phyloP scores from a whole-genome alignment of 2,888 invertebrate species.

The Chrysina gloriosa region DNA sequence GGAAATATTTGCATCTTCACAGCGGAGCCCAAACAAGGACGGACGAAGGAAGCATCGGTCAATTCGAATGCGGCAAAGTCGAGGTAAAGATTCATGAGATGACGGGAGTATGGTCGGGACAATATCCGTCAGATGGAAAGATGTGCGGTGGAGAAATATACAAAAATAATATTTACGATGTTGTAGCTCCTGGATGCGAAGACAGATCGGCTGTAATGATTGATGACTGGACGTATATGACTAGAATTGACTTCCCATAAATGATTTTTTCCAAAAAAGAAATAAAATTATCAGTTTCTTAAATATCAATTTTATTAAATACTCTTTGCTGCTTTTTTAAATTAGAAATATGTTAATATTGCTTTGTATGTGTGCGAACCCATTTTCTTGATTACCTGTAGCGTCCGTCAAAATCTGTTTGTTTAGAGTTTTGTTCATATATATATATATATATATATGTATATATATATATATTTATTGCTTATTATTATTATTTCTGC shows the following conservation, averaged over 20 bases:
- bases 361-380: too few species aligned
- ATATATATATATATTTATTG: too few species aligned
- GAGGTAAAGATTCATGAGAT: slow-evolving; percentile 37
- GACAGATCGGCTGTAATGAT: slow-evolving; percentile 47
- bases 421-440: too few species aligned
- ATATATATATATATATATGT: too few species aligned
- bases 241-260: slow-evolving; percentile 44
- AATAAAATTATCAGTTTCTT: slow-evolving; percentile 1
- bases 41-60: slow-evolving; percentile 33
- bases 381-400: too few species aligned
- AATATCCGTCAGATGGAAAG: slow-evolving; percentile 36
- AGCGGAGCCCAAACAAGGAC: slow-evolving; percentile 24
- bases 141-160: slow-evolving; percentile 37
- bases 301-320: too few species aligned
- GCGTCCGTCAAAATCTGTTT: too few species aligned
- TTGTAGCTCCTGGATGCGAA: slow-evolving; percentile 44
- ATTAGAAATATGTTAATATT: too few species aligned
- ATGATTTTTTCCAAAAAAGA: neutral
- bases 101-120: slow-evolving; percentile 39
- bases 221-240: slow-evolving; percentile 44
- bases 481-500: too few species aligned
- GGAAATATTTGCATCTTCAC: slow-evolving; percentile 6
- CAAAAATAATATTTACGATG: slow-evolving; percentile 43
- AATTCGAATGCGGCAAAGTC: slow-evolving; percentile 25
- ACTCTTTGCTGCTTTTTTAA: too few species aligned